Base-by-base conservation (phyloP, 2,888 invertebrate species). In the Watsonalla cultraria region DNA sequence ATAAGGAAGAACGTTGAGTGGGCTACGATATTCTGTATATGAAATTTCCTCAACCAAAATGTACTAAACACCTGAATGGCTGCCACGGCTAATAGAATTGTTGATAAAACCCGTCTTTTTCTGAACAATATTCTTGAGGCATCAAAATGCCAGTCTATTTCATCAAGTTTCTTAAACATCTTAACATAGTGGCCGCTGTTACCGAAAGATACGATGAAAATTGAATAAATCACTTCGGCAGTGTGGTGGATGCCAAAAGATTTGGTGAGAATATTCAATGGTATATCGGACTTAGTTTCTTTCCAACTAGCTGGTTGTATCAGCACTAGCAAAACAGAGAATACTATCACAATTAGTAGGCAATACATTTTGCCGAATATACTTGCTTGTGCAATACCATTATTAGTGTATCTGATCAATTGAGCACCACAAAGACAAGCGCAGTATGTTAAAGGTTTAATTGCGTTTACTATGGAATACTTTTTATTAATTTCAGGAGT, bases 231-330 rank as follows among this genome's bases (percentile, higher is more conserved):
- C 4, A 64, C 66, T 72, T 84, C 84, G 8, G 68, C 39, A 5
- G 58, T 66, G 55, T 66, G 69, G 5, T 72, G 51, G 7, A 63
- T 57, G 1, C 70, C 68, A 51, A 65, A 82, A 4, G 62, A 62
- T 70, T 72, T 81, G 0, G 81, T 76, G 13, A 84, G 53, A 35
- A 82, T 64, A 42, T 79, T 77, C 5, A 85, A 56, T 0, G 85
- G 84, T 5, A 77, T 53, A 52, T 85, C 84, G 9, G 66, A 53
- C 49, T 56, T 70, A 0, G 78, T 77, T 4, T 72, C 65, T 0
- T 52, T 54, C 81, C 79, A 80, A 56, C 74, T 76, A 0, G 52
- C 54, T 0, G 81, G 78, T 13, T 47, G 67, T 0, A 78, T 45
- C n/a, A 66, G 59, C 5, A 58, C 9, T 2, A 63, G 58, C 0